phyloP scores from a whole-genome alignment of 2,888 invertebrate species.

The Acanthosoma haemorrhoidale region DNA sequence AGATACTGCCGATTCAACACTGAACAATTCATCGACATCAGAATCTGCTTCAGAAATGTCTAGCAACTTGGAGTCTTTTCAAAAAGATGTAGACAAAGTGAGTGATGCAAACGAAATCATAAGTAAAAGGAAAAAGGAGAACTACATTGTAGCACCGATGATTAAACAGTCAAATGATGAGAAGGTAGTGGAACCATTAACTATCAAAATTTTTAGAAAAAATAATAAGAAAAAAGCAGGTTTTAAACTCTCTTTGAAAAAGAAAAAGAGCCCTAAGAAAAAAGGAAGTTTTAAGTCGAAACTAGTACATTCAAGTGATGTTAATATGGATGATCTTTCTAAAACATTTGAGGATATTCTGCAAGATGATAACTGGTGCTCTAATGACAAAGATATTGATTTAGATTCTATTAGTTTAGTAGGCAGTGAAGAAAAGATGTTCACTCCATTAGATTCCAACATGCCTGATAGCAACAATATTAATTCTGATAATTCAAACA shows the following conservation, averaged over 20 bases:
- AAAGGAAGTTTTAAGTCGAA: not conserved
- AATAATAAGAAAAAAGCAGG: not conserved
- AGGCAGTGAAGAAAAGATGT: not conserved
- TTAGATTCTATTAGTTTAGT: not conserved
- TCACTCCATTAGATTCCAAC: no score
- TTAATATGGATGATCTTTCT: slow-evolving; percentile 13
- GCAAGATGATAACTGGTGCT: slow-evolving; percentile 1
- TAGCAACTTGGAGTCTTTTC: not conserved
- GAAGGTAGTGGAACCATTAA: not conserved
- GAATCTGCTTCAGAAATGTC: not conserved
- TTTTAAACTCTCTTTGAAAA: not conserved
- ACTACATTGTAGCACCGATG: not conserved
- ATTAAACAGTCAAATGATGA: not conserved
- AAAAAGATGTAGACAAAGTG: not conserved
- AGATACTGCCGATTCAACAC: not conserved
- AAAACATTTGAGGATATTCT: slow-evolving; percentile 11
- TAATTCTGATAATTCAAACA: not conserved
- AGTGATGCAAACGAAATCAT: not conserved
- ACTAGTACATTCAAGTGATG: not conserved
- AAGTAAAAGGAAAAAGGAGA: not conserved
- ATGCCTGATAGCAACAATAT: not conserved
- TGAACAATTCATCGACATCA: not conserved
- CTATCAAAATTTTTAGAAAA: not conserved
- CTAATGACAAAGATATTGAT: not conserved
- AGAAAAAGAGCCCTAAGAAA: slow-evolving; percentile 10